These are phyloP conservation scores for Gastrophryne carolinensis DNA, from an alignment of 2,797 vertebrate species.

Conservation along the genomic window DNA sequence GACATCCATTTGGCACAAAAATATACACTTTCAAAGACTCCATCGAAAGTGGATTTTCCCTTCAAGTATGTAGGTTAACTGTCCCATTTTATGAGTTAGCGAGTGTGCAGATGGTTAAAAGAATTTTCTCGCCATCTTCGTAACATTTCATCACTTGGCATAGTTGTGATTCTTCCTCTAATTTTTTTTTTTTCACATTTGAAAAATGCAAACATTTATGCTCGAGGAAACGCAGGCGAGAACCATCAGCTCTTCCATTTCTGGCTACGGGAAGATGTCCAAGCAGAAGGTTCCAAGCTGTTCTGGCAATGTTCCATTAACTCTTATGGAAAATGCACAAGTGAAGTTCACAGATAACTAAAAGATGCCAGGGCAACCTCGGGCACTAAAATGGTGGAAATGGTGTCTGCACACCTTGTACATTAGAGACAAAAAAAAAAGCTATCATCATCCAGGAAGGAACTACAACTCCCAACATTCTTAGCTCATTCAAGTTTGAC, in stretches of 20 bases:
- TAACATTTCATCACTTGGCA: background rate
- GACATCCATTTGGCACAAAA: no score
- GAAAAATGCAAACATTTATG: constrained; percentile 42
- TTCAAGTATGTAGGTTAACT: no score
- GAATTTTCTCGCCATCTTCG: background rate
- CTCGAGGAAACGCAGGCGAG: constrained; percentile 13
- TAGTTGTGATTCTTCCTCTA: background rate
- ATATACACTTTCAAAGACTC: no score
- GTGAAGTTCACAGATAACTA: background rate
- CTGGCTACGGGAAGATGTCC: constrained; percentile 23
- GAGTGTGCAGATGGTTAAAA: background rate
- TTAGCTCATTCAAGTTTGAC: no score
- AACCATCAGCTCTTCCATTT: constrained; percentile 21
- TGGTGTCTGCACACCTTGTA: no score
- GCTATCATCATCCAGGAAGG: no score
- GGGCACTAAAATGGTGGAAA: no score
- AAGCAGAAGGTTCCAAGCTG: constrained; percentile 51
- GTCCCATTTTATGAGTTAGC: background rate
- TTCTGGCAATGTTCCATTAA: constrained; percentile 28
- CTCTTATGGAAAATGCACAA: background rate
- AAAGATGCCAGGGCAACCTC: no score
- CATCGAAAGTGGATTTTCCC: background rate
- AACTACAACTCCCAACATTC: no score
- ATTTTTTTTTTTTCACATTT: background rate
- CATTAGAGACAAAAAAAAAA: no score